phyloP scores from a whole-genome alignment of 2,888 invertebrate species.

The Sepioteuthis lessoniana region DNA sequence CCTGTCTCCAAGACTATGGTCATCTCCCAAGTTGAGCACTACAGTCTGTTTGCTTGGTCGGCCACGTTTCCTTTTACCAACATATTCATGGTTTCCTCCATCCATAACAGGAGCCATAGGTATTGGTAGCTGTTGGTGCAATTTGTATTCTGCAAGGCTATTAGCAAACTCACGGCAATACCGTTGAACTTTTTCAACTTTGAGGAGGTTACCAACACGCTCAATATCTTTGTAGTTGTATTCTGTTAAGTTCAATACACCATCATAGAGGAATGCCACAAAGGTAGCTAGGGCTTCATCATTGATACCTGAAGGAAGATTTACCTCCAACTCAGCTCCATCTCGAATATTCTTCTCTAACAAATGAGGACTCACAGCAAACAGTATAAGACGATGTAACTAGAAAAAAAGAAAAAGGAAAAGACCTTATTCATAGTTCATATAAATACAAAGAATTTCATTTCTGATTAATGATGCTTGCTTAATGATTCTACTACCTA shows the following conservation, averaged over 20 bases:
- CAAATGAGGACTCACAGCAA: constrained; percentile 48
- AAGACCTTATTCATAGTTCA: too few species aligned
- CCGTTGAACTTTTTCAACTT: constrained; percentile 42
- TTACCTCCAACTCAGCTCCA: constrained; percentile 45
- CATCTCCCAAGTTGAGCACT: constrained; percentile 40
- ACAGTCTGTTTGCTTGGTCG: constrained; percentile 47
- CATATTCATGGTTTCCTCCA: background rate
- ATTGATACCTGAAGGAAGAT: constrained; percentile 43
- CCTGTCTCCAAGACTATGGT: background rate
- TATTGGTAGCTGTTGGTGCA: constrained; percentile 11
- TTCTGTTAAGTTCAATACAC: constrained; percentile 45
- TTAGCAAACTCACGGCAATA: constrained; percentile 44
- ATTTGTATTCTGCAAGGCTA: constrained; percentile 37
- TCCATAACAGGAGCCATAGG: background rate
- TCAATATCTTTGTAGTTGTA: constrained; percentile 45
- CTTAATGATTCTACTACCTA: too few species aligned
- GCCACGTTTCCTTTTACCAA: constrained; percentile 34
- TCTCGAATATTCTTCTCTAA: constrained; percentile 47
- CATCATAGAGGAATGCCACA: constrained; percentile 47
- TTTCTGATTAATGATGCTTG: too few species aligned
- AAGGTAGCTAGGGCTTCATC: constrained; percentile 46
- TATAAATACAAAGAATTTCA: too few species aligned
- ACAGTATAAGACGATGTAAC: constrained; percentile 41
- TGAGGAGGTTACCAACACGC: constrained; percentile 8
- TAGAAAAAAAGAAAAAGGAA: background rate